Conservation (phyloP, 2,888 invertebrate species). For the Myopa tessellatipennis region DNA sequence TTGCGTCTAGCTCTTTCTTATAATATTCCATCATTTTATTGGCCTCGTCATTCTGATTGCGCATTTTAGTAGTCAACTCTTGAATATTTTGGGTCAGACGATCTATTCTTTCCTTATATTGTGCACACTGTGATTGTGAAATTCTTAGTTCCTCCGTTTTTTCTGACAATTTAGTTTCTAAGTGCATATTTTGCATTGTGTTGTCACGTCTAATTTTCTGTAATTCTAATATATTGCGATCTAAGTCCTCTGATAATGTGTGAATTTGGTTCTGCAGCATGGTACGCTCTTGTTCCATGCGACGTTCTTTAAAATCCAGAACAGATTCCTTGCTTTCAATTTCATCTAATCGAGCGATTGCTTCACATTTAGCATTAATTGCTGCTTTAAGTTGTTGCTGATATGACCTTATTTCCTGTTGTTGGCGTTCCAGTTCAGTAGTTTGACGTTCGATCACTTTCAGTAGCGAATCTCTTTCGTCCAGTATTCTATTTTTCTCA, state of each 20-base stretch:
- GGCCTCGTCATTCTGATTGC: slow-evolving; percentile 78
- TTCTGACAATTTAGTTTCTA: slow-evolving; percentile 82
- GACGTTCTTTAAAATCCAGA: slow-evolving; percentile 83
- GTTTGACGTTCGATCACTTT: slow-evolving; percentile 79
- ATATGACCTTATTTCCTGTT: slow-evolving; percentile 76
- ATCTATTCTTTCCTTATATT: slow-evolving; percentile 78
- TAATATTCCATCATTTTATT: slow-evolving; percentile 79
- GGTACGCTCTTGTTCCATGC: slow-evolving; percentile 83
- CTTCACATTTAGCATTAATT: slow-evolving; percentile 85
- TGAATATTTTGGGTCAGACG: slow-evolving; percentile 77
- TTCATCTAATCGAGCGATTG: slow-evolving; percentile 82
- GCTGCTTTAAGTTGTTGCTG: slow-evolving; percentile 81
- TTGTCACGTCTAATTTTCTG: slow-evolving; percentile 81
- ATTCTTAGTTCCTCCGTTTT: slow-evolving; percentile 84
- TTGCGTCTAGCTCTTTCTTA: slow-evolving; percentile 85
- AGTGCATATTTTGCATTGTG: slow-evolving; percentile 73
- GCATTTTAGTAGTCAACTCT: slow-evolving; percentile 76
- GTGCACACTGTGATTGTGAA: slow-evolving; percentile 76
- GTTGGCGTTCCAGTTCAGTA: slow-evolving; percentile 79
- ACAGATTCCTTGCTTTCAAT: slow-evolving; percentile 83
- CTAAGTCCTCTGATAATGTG: slow-evolving; percentile 81
- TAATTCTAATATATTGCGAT: slow-evolving; percentile 81
- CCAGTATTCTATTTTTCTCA: slow-evolving; percentile 77
- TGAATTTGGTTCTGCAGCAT: slow-evolving; percentile 83
- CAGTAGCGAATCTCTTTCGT: slow-evolving; percentile 80